Evolutionary conservation across 2,797 vertebrate genomes (phyloP).

Genomic region (Notoglanidium macrostoma): DNA sequence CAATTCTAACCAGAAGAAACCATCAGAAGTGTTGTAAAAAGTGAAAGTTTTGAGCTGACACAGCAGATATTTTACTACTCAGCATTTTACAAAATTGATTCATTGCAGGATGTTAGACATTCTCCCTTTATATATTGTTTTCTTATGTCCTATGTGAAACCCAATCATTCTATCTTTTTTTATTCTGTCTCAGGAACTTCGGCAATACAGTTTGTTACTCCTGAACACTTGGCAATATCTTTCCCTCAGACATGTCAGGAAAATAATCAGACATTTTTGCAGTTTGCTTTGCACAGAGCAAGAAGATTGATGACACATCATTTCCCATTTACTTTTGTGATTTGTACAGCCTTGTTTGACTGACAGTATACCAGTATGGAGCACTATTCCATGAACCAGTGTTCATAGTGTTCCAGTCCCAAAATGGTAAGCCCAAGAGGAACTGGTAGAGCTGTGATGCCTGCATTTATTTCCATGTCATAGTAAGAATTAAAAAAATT

Average conservation of each 20-base stretch:
- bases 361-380: background rate
- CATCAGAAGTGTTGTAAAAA: conserved; percentile 11
- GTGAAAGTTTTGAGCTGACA: conserved; percentile 1
- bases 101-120: background rate
- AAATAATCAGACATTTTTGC: background rate
- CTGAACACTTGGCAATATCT: background rate
- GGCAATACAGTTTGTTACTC: background rate
- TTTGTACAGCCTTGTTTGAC: background rate
- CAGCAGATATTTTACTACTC: conserved; percentile 10
- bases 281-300: background rate
- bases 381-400: conserved; percentile 6
- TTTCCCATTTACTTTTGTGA: background rate
- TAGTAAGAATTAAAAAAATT: conserved; percentile 30
- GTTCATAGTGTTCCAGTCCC: background rate
- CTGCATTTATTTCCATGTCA: conserved; percentile 17
- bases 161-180: background rate
- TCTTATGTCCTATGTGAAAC: background rate
- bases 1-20: conserved; percentile 22
- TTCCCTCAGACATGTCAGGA: background rate
- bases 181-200: background rate
- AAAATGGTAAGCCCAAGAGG: conserved; percentile 15
- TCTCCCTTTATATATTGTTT: background rate
- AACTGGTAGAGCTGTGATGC: background rate
- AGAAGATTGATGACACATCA: background rate
- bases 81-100: background rate